These are phyloP conservation scores for Trisateles emortualis DNA, from an alignment of 2,888 invertebrate genomes.

Conservation along the genomic window DNA sequence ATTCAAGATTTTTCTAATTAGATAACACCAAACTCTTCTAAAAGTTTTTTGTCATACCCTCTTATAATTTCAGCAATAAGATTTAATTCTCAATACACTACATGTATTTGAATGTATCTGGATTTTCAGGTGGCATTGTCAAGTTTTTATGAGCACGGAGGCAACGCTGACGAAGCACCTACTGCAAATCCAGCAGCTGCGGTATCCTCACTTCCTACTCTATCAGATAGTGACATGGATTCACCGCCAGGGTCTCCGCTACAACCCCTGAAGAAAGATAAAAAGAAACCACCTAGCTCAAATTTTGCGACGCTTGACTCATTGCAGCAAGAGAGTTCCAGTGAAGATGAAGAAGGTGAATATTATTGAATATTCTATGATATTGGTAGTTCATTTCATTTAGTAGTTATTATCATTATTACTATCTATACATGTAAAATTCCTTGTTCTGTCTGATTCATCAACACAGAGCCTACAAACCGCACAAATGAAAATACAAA, in stretches of 20 bases:
- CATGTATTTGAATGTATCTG: background rate
- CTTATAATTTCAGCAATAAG: too few relatives aligned
- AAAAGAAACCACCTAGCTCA: constrained; percentile 70
- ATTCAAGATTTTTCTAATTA: too few relatives aligned
- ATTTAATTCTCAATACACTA: background rate
- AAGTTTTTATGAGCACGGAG: constrained; percentile 92
- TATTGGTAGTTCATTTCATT: too few relatives aligned
- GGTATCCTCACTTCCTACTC: constrained; percentile 59
- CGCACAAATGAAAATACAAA: too few relatives aligned
- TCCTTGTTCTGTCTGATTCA: too few relatives aligned
- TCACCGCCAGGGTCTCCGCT: constrained; percentile 71
- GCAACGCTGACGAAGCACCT: constrained; percentile 82
- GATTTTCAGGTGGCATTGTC: constrained; percentile 90
- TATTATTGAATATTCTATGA: background rate
- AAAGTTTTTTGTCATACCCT: too few relatives aligned
- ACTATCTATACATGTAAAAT: too few relatives aligned
- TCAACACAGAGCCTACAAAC: too few relatives aligned
- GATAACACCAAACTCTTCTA: too few relatives aligned
- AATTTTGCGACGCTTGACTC: constrained; percentile 88
- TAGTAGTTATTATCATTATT: background rate
- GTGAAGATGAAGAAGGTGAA: constrained; percentile 89
- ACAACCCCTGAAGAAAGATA: constrained; percentile 67
- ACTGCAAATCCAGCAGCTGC: constrained; percentile 57
- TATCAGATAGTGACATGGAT: constrained; percentile 79
- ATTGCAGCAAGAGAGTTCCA: constrained; percentile 84